phyloP scores from a whole-genome alignment of 2,113 vertebrate species.

The Sinocyclocheilus anophthalmus region DNA sequence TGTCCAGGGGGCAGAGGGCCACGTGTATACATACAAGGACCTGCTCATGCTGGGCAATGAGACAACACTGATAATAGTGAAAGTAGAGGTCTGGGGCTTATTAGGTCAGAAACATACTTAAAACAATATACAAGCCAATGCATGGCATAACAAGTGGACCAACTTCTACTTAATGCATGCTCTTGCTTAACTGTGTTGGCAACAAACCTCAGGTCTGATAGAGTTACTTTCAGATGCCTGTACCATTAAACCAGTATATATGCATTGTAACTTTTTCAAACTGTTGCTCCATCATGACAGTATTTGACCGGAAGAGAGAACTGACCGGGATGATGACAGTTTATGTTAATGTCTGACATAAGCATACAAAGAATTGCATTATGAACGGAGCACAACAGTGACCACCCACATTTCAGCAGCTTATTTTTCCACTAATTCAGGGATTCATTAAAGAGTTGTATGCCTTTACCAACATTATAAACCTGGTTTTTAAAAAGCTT shows the following conservation, averaged over 20 bases:
- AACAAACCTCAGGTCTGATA: not conserved
- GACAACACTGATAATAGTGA: not conserved
- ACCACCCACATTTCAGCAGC: no score
- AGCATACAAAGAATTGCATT: no score
- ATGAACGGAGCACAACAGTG: no score
- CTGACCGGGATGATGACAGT: no score
- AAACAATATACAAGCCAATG: not conserved
- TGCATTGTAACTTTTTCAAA: not conserved
- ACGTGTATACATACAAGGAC: not conserved
- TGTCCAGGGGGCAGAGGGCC: slow-evolving; percentile 1
- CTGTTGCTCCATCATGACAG: not conserved
- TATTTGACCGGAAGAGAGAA: not conserved
- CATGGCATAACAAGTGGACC: not conserved
- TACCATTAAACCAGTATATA: not conserved
- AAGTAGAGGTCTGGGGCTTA: not conserved
- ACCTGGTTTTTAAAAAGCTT: not conserved
- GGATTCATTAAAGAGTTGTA: not conserved
- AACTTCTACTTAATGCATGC: not conserved
- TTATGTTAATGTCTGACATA: no score
- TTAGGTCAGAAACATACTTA: not conserved
- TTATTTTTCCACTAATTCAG: no score
- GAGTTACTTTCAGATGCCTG: not conserved
- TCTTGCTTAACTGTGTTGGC: not conserved
- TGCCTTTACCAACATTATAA: not conserved
- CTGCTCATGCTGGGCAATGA: not conserved